These are phyloP conservation scores for Aurelia aurita complex sp. Pacific DNA, from an alignment of 30 jellyfish, hydroid and myxozoan genomes.

Conservation along the genomic window DNA sequence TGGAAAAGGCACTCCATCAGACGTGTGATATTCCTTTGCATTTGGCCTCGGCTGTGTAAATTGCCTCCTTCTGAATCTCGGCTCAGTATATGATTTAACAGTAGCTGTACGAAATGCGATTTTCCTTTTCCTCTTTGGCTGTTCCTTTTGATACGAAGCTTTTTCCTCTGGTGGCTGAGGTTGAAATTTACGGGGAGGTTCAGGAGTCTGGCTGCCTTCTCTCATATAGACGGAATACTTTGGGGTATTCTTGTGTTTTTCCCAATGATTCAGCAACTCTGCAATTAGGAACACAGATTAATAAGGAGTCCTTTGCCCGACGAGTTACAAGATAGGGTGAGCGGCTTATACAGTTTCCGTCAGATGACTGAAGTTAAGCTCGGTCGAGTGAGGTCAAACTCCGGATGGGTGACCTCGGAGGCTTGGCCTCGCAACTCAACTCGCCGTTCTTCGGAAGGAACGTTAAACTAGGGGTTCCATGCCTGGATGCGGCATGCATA, in stretches of 20 bases:
- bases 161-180: background rate
- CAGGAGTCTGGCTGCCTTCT: background rate
- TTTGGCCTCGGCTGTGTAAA: constrained; percentile 57
- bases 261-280: constrained; percentile 68
- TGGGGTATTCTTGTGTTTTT: constrained; percentile 35
- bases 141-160: background rate
- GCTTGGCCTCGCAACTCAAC: too few relatives aligned
- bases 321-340: too few relatives aligned
- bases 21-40: constrained; percentile 81
- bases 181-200: constrained; percentile 13
- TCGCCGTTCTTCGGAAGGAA: too few relatives aligned
- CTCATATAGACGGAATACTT: constrained; percentile 23
- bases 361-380: too few relatives aligned
- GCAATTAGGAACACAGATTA: background rate
- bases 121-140: background rate
- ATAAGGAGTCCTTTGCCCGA: background rate
- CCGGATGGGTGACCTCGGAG: too few relatives aligned
- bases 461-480: too few relatives aligned
- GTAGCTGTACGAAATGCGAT: constrained; percentile 26
- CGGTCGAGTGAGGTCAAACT: too few relatives aligned
- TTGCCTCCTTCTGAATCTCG: constrained; percentile 32
- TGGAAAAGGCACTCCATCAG: constrained; percentile 87
- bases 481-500: too few relatives aligned
- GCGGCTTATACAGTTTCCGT: too few relatives aligned
- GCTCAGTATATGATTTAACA: constrained; percentile 7